Percentiles rank a stretch among this genome's conserved stretches.
phyloP scores from a whole-genome alignment of 2,797 vertebrate genomes.

The Acanthurus leucopareius region DNA sequence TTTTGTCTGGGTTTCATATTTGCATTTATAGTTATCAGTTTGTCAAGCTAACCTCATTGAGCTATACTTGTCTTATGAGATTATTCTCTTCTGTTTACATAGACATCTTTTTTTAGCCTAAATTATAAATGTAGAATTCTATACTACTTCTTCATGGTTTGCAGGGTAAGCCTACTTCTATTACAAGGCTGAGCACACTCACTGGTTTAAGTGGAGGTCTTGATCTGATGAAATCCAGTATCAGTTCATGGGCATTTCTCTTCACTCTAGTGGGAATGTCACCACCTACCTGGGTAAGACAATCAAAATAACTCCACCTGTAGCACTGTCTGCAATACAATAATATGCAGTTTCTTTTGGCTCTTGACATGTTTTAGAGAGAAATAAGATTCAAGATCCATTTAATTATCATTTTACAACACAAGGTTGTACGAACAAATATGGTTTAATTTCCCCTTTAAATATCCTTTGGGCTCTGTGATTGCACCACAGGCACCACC shows the following conservation, averaged over 20 bases:
- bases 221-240: slow-evolving; percentile 96
- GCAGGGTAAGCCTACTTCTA: no score
- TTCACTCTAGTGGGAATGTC: slow-evolving; percentile 93
- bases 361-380: not conserved
- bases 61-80: not conserved
- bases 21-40: not conserved
- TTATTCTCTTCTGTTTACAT: no score
- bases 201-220: slow-evolving; percentile 96
- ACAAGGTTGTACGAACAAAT: no score
- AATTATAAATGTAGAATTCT: no score
- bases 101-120: no score
- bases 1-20: not conserved
- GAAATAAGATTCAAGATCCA: no score
- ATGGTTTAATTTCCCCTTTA: no score
- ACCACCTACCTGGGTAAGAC: slow-evolving; percentile 88
- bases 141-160: no score
- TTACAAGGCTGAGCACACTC: slow-evolving; percentile 43
- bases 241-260: slow-evolving; percentile 93
- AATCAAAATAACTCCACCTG: not conserved
- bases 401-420: no score
- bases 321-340: not conserved
- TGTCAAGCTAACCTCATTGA: not conserved
- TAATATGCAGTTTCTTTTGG: not conserved
- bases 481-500: no score
- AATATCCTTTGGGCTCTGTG: no score